phyloP scores from a whole-genome alignment of 2,797 vertebrate genomes.

The Hipposideros larvatus region DNA sequence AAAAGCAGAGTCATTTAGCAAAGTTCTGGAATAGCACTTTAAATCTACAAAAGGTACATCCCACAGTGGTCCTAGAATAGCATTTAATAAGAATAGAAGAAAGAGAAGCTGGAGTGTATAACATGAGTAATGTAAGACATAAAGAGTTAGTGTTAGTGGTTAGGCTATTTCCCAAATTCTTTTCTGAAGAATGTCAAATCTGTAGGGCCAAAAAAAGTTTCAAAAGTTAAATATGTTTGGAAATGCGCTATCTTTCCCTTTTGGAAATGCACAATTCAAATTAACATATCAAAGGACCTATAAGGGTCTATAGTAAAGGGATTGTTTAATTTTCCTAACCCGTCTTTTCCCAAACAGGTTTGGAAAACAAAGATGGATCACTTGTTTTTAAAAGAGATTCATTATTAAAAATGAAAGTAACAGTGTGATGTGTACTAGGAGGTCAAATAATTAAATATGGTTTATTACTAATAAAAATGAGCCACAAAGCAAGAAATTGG shows the following conservation, averaged over 20 bases:
- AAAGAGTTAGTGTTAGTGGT: neutral
- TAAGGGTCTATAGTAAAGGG: neutral
- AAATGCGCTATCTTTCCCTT: neutral
- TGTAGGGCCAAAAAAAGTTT: neutral
- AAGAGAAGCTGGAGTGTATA: neutral
- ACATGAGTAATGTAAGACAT: neutral
- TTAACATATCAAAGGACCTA: neutral
- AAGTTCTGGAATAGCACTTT: slow-evolving; percentile 48
- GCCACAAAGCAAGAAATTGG: neutral
- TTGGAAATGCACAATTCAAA: neutral
- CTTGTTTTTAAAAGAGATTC: neutral
- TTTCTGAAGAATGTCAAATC: neutral
- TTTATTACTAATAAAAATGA: neutral
- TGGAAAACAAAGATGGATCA: neutral
- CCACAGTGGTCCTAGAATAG: neutral
- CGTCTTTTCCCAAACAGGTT: neutral
- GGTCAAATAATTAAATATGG: neutral
- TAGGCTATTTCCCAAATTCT: neutral
- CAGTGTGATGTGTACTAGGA: neutral
- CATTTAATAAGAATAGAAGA: slow-evolving; percentile 41
- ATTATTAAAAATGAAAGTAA: neutral
- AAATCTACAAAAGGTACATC: slow-evolving; percentile 35
- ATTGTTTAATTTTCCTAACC: slow-evolving; percentile 28
- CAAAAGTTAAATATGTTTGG: slow-evolving; percentile 17
- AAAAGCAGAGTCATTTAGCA: slow-evolving; percentile 66